Evolutionary conservation across 2,113 vertebrate genomes (phyloP), one percentile per base, ranked within the genome.

Genomic region (Cololabis saira): DNA sequence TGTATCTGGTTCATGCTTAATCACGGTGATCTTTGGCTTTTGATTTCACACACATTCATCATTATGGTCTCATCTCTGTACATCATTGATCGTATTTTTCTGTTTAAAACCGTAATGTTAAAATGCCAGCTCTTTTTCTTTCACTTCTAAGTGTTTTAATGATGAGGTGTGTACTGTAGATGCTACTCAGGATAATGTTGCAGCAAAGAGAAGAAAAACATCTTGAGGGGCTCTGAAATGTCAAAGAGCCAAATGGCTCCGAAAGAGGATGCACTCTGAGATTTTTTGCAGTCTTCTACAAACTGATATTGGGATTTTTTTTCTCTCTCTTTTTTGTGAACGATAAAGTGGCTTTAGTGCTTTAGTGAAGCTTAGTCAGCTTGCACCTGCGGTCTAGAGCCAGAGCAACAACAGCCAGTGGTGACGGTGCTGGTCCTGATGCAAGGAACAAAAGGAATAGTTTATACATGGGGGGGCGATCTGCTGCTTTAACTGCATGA

Each of bases 361-460:
- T 81, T 62, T 69, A 67, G 67, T 52, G 71, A 57, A 68, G 77
- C 63, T 69, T 78, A 64, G 74, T 74, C 64, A 44, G 57, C 68
- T 56, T 60, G 61, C 50, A 45, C 53, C 66, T 57, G 19, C 47
- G 50, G 72, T 76, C 55, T 44, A 14, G 48, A 55, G 62, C 53
- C 53, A 61, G 60, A 16, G 47, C 50, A 74, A n/a, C 1, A 10
- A 60, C 55, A 37, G 61, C 27, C 48, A 41, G 73, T 3, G 1
- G 30, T 48, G 66, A 67, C 75, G n/a, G 43, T 18, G 60, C 40
- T 2, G 16, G 33, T 52, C 42, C 71, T 59, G 69, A 74, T 54
- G 47, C 41, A 22, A 45, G 55, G 14, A 67, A 27, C 41, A 57
- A 15, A 43, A 55, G 61, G 37, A 27, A 53, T 27, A 48, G 43